Evolutionary conservation across 2,797 vertebrate species (phyloP).

Genomic region (Phoebastria nigripes): DNA sequence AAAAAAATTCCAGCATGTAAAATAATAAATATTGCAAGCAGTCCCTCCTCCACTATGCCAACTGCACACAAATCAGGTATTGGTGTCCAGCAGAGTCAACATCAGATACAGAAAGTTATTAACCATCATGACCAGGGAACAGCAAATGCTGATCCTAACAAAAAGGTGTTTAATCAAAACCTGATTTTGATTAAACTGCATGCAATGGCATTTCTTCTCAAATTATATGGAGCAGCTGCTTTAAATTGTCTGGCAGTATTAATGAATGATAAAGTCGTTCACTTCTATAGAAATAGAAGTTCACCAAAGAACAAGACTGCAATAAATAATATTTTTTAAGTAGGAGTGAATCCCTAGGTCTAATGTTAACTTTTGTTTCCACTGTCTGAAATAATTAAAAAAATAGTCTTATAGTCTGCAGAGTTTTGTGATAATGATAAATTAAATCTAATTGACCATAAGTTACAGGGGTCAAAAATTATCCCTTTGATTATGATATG

Average conservation of each 20-base stretch:
- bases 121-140: neutral
- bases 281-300: neutral
- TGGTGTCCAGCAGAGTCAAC: neutral
- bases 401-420: neutral
- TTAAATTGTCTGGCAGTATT: neutral
- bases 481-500: neutral
- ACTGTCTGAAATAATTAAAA: neutral
- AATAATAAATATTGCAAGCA: neutral
- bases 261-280: neutral
- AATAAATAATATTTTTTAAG: neutral
- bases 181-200: neutral
- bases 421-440: neutral
- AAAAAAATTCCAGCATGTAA: neutral
- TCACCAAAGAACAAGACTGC: neutral
- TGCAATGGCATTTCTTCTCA: neutral
- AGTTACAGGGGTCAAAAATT: neutral
- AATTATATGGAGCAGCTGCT: neutral
- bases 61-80: neutral
- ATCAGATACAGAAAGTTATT: neutral
- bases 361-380: neutral
- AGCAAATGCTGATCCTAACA: neutral
- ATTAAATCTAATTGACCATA: neutral
- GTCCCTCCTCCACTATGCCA: neutral
- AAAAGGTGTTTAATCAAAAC: neutral
- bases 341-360: neutral